Percentiles rank a stretch among this genome's conserved stretches.
Evolutionary conservation across 2,797 vertebrate species (phyloP).

Genomic region (Etheostoma perlongum): DNA sequence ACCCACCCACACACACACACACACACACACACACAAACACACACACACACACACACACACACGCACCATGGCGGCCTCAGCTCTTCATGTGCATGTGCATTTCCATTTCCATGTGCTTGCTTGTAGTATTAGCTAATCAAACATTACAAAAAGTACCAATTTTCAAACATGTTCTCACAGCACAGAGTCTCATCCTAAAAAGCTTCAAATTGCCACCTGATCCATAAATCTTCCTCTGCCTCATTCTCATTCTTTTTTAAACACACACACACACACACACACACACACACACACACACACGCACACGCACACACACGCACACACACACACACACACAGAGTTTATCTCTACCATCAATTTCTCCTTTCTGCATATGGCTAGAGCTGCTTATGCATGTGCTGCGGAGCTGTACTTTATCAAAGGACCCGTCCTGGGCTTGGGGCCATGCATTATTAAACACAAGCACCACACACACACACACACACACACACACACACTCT

Average conservation of each 20-base stretch:
- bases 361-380: conserved; percentile 86
- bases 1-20: conserved; percentile 24
- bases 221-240: conserved; percentile 77
- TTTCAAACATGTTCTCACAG: conserved; percentile 65
- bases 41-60: conserved; percentile 17
- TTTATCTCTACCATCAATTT: conserved; percentile 89
- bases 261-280: not conserved
- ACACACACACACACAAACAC: not conserved
- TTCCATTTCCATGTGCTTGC: conserved; percentile 54
- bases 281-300: conserved; percentile 15
- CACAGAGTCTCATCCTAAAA: conserved; percentile 62
- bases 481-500: conserved; percentile 41
- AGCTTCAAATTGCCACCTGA: conserved; percentile 73
- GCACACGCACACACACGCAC: conserved; percentile 49
- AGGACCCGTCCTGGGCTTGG: conserved; percentile 82
- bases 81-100: conserved; percentile 18
- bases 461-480: conserved; percentile 66
- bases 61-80: conserved; percentile 1
- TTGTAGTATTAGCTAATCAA: conserved; percentile 59
- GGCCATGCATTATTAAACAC: conserved; percentile 89
- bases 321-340: conserved; percentile 67
- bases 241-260: conserved; percentile 43
- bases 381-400: conserved; percentile 87
- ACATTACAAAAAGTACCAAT: conserved; percentile 53
- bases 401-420: conserved; percentile 87